These are phyloP conservation scores for Psittacula derbiana DNA, from an alignment of 2,797 vertebrate genomes.

Conservation along the genomic window DNA sequence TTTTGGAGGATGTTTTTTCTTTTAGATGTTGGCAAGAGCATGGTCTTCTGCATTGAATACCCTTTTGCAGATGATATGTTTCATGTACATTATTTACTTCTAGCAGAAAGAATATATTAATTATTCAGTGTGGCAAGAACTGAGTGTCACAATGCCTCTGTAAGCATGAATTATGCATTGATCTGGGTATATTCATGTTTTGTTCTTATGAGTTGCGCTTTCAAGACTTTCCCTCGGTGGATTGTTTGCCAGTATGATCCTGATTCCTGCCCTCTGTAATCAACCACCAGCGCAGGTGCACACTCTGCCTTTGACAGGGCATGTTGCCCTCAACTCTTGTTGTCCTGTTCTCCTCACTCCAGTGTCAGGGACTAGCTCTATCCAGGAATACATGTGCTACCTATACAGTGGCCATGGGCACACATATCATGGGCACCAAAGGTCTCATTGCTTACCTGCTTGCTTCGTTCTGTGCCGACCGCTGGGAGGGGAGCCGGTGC, in stretches of 20 bases:
- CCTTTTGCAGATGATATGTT: not conserved
- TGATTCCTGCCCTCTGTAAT: not conserved
- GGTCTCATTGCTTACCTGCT: not conserved
- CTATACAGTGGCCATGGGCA: not conserved
- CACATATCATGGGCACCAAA: rapidly evolving
- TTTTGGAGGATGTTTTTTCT: not conserved
- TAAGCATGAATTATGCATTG: constrained; percentile 41
- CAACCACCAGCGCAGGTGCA: not conserved
- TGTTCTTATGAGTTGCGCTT: not conserved
- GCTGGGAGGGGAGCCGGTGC: not conserved
- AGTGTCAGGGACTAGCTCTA: not conserved
- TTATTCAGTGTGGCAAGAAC: constrained; percentile 32
- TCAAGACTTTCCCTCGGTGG: not conserved
- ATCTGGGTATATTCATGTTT: not conserved
- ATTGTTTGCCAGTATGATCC: not conserved
- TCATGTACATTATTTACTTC: not conserved
- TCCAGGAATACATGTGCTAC: not conserved
- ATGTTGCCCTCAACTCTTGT: not conserved
- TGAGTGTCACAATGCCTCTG: not conserved
- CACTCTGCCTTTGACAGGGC: not conserved
- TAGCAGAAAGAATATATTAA: not conserved
- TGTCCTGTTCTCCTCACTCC: not conserved
- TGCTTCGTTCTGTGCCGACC: not conserved
- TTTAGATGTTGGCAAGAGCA: not conserved
- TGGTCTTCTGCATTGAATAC: not conserved